Conservation (phyloP, 2,113 vertebrate genomes). For the Onychostruthus taczanowskii region DNA sequence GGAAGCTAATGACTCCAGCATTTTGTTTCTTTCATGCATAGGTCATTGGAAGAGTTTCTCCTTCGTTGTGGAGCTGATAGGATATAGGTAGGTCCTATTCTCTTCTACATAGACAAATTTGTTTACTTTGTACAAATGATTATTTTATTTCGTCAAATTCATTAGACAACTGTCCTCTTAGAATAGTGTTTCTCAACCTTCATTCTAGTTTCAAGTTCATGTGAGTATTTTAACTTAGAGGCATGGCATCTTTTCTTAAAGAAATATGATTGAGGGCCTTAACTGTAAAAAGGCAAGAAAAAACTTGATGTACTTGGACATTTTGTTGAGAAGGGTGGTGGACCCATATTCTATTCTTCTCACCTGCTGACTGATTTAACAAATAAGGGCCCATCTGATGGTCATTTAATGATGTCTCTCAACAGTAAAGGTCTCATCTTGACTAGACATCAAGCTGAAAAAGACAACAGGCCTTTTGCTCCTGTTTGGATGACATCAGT, state of each 20-base stretch:
- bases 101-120: not conserved
- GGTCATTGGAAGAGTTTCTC: not conserved
- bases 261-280: not conserved
- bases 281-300: not conserved
- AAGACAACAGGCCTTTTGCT: not conserved
- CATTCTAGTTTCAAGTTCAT: not conserved
- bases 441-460: not conserved
- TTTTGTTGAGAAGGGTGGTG: not conserved
- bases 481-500: not conserved
- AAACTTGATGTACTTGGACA: not conserved
- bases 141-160: not conserved
- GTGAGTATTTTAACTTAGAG: not conserved
- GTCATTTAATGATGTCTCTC: not conserved
- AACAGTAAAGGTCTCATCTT: not conserved
- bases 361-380: not conserved
- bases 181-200: not conserved
- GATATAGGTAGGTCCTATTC: no score
- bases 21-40: accelerated
- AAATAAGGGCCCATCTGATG: not conserved
- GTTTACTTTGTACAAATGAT: not conserved
- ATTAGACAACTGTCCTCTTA: not conserved
- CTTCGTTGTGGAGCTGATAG: not conserved
- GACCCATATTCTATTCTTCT: not conserved
- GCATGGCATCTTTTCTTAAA: not conserved
- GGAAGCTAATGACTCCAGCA: not conserved